Conservation (phyloP, 2,888 invertebrate species). For the Crocallis elinguaria region DNA sequence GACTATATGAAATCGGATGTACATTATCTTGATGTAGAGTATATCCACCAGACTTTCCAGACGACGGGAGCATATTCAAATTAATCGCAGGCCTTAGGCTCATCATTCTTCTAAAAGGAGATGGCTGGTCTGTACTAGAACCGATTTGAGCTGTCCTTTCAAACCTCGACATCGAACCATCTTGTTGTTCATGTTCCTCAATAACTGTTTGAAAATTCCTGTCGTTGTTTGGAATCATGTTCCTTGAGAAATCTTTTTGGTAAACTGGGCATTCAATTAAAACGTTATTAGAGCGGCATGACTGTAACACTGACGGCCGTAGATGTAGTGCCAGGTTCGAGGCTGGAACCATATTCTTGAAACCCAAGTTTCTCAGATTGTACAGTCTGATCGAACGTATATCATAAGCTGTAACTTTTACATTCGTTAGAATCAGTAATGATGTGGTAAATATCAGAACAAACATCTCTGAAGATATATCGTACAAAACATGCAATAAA, state of each 20-base stretch:
- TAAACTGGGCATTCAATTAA: constrained; percentile 1
- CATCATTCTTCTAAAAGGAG: constrained; percentile 11
- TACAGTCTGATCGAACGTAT: constrained; percentile 3
- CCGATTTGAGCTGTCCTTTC: background rate
- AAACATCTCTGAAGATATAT: constrained; percentile 10
- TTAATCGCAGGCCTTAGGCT: background rate
- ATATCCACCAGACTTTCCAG: constrained; percentile 3
- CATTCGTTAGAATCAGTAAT: constrained; percentile 1
- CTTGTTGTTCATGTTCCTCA: background rate
- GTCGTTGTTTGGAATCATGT: background rate
- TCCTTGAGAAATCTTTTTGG: background rate
- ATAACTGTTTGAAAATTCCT: background rate
- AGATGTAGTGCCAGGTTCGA: constrained; percentile 1
- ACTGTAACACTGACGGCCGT: background rate
- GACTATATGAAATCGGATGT: background rate
- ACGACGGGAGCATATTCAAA: background rate
- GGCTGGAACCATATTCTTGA: background rate
- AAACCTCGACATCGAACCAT: background rate
- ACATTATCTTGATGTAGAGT: background rate
- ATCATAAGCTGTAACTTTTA: background rate
- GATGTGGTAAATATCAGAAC: background rate
- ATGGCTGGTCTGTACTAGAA: background rate
- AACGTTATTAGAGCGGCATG: constrained; percentile 3
- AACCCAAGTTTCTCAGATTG: background rate
- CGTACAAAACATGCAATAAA: no score